Conservation (phyloP, 1,140 invertebrate species). For the Pseudobourletiella spinata region DNA sequence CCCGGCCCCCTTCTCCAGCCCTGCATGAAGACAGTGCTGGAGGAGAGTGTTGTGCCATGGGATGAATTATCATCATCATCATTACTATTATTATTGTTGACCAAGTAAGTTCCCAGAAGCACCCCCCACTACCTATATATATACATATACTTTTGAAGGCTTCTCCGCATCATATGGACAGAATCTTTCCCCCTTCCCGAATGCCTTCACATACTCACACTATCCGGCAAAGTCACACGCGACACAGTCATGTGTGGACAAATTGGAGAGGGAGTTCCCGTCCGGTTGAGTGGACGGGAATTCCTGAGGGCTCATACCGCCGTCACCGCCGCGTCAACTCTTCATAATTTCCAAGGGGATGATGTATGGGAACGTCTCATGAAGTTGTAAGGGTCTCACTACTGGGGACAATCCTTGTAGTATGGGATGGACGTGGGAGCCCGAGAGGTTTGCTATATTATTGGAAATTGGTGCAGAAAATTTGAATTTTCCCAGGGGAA, state of each 20-base stretch:
- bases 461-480: too few relatives aligned
- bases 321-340: neutral
- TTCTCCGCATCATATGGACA: too few relatives aligned
- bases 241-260: neutral
- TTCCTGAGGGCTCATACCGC: neutral
- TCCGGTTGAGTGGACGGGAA: too few relatives aligned
- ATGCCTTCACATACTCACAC: neutral
- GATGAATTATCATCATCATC: constrained; percentile 1
- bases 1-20: neutral
- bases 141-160: too few relatives aligned
- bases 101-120: neutral
- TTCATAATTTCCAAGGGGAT: too few relatives aligned
- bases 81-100: constrained; percentile 4
- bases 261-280: too few relatives aligned
- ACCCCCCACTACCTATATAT: too few relatives aligned
- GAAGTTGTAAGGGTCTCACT: neutral
- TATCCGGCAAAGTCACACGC: neutral
- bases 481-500: too few relatives aligned
- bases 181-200: too few relatives aligned
- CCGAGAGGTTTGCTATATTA: too few relatives aligned
- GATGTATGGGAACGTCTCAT: too few relatives aligned
- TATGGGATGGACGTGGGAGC: too few relatives aligned
- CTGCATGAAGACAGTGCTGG: neutral
- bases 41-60: neutral
- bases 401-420: neutral